Base-by-base conservation (phyloP, 2,888 invertebrate species). In the Aphodius sticticus region DNA sequence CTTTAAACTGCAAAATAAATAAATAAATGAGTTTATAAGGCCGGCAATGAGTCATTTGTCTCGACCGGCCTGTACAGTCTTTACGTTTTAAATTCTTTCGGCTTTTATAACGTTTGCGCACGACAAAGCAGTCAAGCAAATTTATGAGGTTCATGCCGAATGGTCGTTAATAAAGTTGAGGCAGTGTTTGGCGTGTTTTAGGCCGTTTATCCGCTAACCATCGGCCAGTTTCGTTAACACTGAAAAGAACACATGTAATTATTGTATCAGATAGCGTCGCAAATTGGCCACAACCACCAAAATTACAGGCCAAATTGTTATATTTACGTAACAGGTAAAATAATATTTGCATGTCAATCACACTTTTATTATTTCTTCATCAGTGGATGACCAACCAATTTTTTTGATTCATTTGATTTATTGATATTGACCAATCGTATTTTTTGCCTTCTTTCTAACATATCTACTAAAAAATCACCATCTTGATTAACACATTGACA, bases 231-330 rank as follows among this genome's bases (percentile, higher is more conserved):
- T 74, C 74, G 74, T 74, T 74, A 74, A 37, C 74, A 53, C 53
- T 53, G 53, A 53, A 9, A 53, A 53, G 53, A 37, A 74, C 74
- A 37, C 74, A 37, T 37, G 74, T 74, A 74, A 74, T 74, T 74
- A 74, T 53, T 35, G 74, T 74, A 74, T 74, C 74, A n/a, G 74
- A 74, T 74, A 74, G 35, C 36, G 35, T 35, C 74, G 74, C 74
- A 74, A 74, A 74, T 74, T 74, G 74, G 35, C 74, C 74, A 37
- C 74, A 74, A 74, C 37, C 74, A 36, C 74, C 74, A n/a, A 74
- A 74, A 74, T 74, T 74, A 74, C 74, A 74, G 6, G 74, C 16
- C 35, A 35, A 7, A 53, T 1, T 2, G 9, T 1, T 5, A 53
- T 53, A 53, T 53, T 53, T 3, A 2, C 3, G 53, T 53, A 53